Evolutionary conservation across 2,797 vertebrate species (phyloP), one percentile per base, ranked within the genome.

Genomic region (Epinephelus malabaricus): DNA sequence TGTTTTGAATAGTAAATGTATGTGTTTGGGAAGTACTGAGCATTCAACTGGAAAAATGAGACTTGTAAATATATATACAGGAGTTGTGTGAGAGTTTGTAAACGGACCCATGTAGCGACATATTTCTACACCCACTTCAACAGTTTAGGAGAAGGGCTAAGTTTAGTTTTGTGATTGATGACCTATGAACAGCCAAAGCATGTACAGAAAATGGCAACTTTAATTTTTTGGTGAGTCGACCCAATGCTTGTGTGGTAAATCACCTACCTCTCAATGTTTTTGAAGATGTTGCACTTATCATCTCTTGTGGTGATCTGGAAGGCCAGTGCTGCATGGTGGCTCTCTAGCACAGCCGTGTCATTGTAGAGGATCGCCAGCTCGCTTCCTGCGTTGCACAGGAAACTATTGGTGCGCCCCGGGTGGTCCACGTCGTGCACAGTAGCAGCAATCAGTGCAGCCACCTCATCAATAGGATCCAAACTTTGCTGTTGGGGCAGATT

Each of bases 271-370:
- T 98, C 97, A 93, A 98, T 97, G 90, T 98, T 97, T 90, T 96
- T 98, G 88, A 99, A 99, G 90, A 99, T 99, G 92, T 99, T 99
- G 94, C 96, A 97, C 86, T 97, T 98, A 50, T 97, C 98, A 4
- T 99, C 97, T 2, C 96, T 90, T 0, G 94, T 95, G 83, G 97
- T 98, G 91, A 99, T 96, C 95, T 99, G 98, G 95, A 99, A 99
- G 78, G 97, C 97, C 84, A 99, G 90, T 0, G 98, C 98, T 0
- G 97, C 97, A 0, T 99, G 98, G 74, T 99, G 98, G 89, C 97
- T 98, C 95, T 99, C 98, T 70, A 99, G 90, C 84, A 99, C 98
- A 0, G 98, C 97, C 0, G 94, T 97, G 95, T 99, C 98, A 0
- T 99, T 99, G 92, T 99, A 99, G 15, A 99, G 94, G 25, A 99